Percentiles rank a stretch among this genome's conserved stretches.
phyloP scores from a whole-genome alignment of 64 coral and sea anemone genomes.

The Montipora foliosa region DNA sequence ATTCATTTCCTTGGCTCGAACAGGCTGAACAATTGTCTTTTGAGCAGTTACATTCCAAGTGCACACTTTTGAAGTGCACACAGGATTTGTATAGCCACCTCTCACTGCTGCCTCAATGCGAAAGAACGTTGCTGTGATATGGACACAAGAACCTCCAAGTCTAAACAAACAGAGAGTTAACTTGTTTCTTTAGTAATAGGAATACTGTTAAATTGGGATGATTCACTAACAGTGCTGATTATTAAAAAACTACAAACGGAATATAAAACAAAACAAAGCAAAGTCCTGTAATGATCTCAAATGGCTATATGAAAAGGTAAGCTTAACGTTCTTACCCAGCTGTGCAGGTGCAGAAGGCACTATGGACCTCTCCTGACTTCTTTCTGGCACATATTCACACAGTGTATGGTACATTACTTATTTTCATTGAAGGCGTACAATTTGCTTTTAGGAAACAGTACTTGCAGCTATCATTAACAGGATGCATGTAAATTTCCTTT shows the following conservation, averaged over 20 bases:
- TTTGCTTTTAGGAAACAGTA: slow-evolving; percentile 62
- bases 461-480: slow-evolving; percentile 15
- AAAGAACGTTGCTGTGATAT: slow-evolving; percentile 66
- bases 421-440: slow-evolving; percentile 72
- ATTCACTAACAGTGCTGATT: background rate
- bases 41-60: slow-evolving; percentile 58
- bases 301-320: slow-evolving; percentile 7
- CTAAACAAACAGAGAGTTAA: background rate
- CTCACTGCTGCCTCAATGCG: slow-evolving; percentile 60
- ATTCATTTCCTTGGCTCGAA: slow-evolving; percentile 50
- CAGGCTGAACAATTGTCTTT: slow-evolving; percentile 60
- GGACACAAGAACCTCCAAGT: slow-evolving; percentile 70
- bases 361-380: slow-evolving; percentile 52
- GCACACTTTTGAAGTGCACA: slow-evolving; percentile 60
- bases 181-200: background rate
- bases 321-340: slow-evolving; percentile 27
- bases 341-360: slow-evolving; percentile 71
- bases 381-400: slow-evolving; percentile 60
- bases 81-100: slow-evolving; percentile 41
- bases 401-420: slow-evolving; percentile 53
- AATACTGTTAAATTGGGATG: background rate
- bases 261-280: background rate
- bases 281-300: background rate
- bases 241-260: background rate
- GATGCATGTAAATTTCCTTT: slow-evolving; percentile 52